A percentile compares a stretch with the other conserved stretches of the same genome.
phyloP scores from a whole-genome alignment of 2,797 vertebrate genomes.

The Sebastes goodei region DNA sequence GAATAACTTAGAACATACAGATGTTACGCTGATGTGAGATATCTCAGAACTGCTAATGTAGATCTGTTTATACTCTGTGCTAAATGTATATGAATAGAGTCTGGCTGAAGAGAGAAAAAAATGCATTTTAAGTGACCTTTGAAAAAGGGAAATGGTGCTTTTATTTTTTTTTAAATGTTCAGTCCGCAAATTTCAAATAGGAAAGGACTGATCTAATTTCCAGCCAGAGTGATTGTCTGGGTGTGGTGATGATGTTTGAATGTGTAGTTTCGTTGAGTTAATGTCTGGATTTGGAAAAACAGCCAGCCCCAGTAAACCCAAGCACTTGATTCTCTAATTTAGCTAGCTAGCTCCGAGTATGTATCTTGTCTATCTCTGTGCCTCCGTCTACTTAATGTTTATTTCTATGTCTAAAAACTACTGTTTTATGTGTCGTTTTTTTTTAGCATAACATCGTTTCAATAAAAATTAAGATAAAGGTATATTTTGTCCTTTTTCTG shows the following conservation, averaged over 20 bases:
- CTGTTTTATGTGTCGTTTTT: neutral
- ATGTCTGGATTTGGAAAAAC: neutral
- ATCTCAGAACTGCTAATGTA: neutral
- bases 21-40: neutral
- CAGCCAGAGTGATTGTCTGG: neutral
- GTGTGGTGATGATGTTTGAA: neutral
- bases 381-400: neutral
- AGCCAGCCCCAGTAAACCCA: neutral
- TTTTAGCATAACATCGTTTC: neutral
- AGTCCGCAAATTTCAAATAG: neutral
- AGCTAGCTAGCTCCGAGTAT: fast-evolving
- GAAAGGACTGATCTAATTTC: neutral
- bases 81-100: neutral
- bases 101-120: neutral
- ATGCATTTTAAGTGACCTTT: neutral
- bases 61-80: neutral
- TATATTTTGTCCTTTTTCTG: neutral
- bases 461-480: neutral
- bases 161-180: neutral
- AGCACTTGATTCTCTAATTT: neutral
- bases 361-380: neutral
- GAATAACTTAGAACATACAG: neutral
- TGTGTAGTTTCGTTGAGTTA: neutral
- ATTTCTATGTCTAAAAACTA: neutral
- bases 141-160: neutral